These are phyloP conservation scores for Anolis apletophallus DNA, from an alignment of 2,797 vertebrate species.

Conservation along the genomic window DNA sequence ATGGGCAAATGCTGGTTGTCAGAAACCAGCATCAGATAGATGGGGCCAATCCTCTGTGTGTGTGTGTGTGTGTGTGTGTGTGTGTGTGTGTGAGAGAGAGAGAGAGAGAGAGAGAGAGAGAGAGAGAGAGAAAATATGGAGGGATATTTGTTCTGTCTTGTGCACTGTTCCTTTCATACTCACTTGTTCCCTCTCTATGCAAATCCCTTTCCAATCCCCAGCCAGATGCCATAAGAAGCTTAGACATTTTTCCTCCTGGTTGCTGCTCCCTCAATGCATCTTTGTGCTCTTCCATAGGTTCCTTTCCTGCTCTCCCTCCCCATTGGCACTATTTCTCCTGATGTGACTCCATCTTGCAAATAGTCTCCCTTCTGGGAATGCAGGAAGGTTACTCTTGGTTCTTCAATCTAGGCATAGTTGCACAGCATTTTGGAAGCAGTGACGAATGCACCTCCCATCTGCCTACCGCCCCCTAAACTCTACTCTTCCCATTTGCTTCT, in stretches of 20 bases:
- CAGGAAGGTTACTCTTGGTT: neutral
- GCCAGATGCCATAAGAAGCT: slow-evolving; percentile 42
- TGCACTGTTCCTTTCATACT: neutral
- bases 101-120: neutral
- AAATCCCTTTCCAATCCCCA: slow-evolving; percentile 40
- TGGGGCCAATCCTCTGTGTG: neutral
- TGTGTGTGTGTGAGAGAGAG: neutral
- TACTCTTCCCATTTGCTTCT: neutral
- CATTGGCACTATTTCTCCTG: neutral
- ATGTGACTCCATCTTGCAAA: neutral
- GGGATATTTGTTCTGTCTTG: neutral
- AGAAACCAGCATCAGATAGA: neutral
- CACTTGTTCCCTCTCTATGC: neutral
- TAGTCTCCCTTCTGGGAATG: neutral
- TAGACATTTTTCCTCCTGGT: slow-evolving; percentile 10
- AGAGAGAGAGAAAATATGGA: neutral
- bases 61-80: neutral
- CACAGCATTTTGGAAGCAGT: neutral
- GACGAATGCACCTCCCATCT: neutral
- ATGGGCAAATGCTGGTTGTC: slow-evolving; percentile 17
- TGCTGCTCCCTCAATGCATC: neutral
- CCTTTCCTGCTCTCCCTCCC: neutral
- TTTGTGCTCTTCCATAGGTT: neutral
- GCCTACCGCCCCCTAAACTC: too few species aligned
- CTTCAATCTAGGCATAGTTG: too few species aligned